Conservation (phyloP, 2,113 vertebrate genomes). For the Microtus ochrogaster region DNA sequence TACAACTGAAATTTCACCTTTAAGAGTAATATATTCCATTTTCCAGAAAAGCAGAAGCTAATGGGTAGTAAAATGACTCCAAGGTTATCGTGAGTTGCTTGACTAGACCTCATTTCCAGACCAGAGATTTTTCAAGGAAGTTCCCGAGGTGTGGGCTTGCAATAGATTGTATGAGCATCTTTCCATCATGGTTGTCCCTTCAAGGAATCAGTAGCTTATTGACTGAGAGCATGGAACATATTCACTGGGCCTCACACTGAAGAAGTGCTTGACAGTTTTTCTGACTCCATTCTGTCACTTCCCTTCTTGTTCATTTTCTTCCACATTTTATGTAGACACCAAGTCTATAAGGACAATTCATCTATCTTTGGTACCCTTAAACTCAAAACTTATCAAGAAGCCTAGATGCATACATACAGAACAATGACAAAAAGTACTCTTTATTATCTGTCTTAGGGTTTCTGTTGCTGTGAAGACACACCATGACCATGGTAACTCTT, state of each 20-base stretch:
- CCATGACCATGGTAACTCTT: too few relatives aligned
- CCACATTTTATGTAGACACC: neutral
- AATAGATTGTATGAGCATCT: neutral
- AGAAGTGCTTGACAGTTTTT: neutral
- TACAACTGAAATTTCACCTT: neutral
- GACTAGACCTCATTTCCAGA: neutral
- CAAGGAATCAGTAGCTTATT: neutral
- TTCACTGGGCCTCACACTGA: neutral
- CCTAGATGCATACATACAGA: neutral
- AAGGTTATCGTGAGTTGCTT: neutral
- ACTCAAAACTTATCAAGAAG: neutral
- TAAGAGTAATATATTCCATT: neutral
- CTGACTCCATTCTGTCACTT: neutral
- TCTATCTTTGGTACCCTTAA: neutral
- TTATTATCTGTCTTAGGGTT: neutral
- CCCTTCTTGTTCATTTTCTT: neutral
- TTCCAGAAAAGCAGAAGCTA: neutral
- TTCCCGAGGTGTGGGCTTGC: neutral
- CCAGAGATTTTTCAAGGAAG: neutral
- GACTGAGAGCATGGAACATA: neutral
- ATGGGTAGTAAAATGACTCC: neutral
- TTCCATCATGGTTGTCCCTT: neutral
- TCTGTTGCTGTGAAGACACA: too few relatives aligned
- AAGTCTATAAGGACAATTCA: neutral
- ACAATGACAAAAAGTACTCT: neutral